Base-by-base conservation (phyloP, 2,888 invertebrate species). In the Bruchidius siliquastri region DNA sequence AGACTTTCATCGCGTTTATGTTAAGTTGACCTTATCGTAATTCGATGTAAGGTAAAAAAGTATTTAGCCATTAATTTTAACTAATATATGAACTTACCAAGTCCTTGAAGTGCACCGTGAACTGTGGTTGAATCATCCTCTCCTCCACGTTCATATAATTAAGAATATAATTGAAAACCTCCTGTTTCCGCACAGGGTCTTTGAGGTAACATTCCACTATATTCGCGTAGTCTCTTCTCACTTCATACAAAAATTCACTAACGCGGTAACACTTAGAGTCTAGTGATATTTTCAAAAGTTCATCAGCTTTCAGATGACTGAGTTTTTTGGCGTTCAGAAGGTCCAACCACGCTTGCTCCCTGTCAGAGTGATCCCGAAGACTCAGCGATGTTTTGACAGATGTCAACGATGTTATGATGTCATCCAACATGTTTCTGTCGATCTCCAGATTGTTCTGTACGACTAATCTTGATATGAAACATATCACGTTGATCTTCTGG, bases 271-370 rank as follows among this genome's bases (percentile, higher is more conserved):
- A 94, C 80, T 89, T 89, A 0, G 93, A 92, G 68, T 89, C 88
- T 76, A 90, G 87, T 0, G 93, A 92, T 80, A 91, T 86, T 68
- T 87, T 81, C 21, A 94, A 83, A 74, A 93, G 88, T 77, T 90
- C 87, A 49, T 89, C 88, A 74, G 88, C 87, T 74, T 90, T 88
- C 75, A 91, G 88, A 81, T 90, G 88, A 26, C 87, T 85, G 22
- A 93, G 86, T 71, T 91, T 89, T 78, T 91, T 88, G 74, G 90
- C 88, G n/a, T 89, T 87, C 18, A 94, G 85, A 32, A 94, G 85
- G 82, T 94, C 93, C 71, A 93, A 86, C 86, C 93, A 88, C 0
- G 93, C 92, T 81, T 92, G 92, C 83, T 95, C 93, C 67, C 93
- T 87, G 84, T 94, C 94, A 75, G 90, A 90, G 77, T 89, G 90